Base-by-base conservation (phyloP, 2,797 vertebrate species). In the Orientallactaga sibirica region DNA sequence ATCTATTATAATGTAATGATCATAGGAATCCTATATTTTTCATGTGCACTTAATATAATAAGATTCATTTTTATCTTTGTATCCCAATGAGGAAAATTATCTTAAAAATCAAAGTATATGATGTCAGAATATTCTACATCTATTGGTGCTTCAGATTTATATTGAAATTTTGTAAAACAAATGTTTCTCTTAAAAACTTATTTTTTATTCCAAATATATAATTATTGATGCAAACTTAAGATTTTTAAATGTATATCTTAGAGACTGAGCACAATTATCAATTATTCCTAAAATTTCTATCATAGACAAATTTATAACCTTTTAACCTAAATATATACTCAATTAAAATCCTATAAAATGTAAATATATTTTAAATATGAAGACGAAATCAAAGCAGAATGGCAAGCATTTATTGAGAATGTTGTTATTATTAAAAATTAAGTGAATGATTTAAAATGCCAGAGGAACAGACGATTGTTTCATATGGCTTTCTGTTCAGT, bases 401-500 rank as follows among this genome's bases (percentile, higher is more conserved):
- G 94, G 84, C 88, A 96, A 90, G 48, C 85, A 94, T 97, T 94
- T 96, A 97, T 93, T 97, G 96, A 98, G 96, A 94, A 68, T 75
- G 95, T 97, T 95, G 96, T 75, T 96, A 81, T 97, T 97, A 96
- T 98, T 97, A 95, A 82, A 97, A 97, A 97, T 96, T 98, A 98
- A 96, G 84, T 96, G 97, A 97, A 97, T 94, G 96, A 98, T 98
- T 98, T 97, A 97, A 98, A 98, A 97, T 98, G 95, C 62, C 91
- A 97, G 91, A 86, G 80, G 90, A 98, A 97, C 92, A 98, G 96
- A 98, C 98, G 90, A 98, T 97, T 97, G 96, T 96, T 98, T 98
- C 97, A 96, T 97, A 97, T 98, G 96, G 94, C 86, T 95, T 88
- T 97, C 96, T 98, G 97, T 98, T 98, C 95, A 86, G 92, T 96